A percentile compares a stretch with the other conserved stretches of the same genome.
phyloP scores from a whole-genome alignment of 2,797 vertebrate genomes.

The Pogonophryne albipinna region DNA sequence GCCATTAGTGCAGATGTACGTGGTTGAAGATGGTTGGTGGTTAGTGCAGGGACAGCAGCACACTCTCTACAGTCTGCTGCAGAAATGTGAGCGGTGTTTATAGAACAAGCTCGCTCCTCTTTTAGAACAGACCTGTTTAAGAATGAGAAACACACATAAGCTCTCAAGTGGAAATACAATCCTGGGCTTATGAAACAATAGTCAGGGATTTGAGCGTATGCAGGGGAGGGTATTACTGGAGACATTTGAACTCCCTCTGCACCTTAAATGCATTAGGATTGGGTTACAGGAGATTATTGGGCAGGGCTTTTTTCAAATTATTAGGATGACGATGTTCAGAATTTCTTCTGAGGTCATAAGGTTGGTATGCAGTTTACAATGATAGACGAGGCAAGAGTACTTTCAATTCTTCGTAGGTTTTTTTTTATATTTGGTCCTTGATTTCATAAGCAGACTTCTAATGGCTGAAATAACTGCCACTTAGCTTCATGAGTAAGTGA shows the following conservation, averaged over 20 bases:
- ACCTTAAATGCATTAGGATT: conserved; percentile 56
- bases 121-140: conserved; percentile 43
- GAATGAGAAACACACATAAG: conserved; percentile 54
- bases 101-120: conserved; percentile 24
- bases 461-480: too few relatives aligned
- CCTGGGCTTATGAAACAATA: conserved; percentile 62
- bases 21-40: conserved; percentile 35
- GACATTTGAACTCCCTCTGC: conserved; percentile 62
- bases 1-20: conserved; percentile 56
- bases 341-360: conserved; percentile 2
- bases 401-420: neutral
- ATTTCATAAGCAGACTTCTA: neutral
- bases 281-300: conserved; percentile 47
- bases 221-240: conserved; percentile 41
- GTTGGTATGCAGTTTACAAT: neutral
- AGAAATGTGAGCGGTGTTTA: conserved; percentile 53
- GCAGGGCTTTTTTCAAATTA: conserved; percentile 29
- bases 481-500: too few relatives aligned
- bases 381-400: too few relatives aligned
- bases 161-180: conserved; percentile 63
- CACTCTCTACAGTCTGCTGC: conserved; percentile 27
- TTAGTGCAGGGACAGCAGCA: conserved; percentile 20
- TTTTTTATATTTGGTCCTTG: neutral
- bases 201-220: conserved; percentile 57
- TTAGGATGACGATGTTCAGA: conserved; percentile 20